A percentile compares a stretch with the other conserved stretches of the same genome.
Conservation (phyloP, 2,113 vertebrate genomes). For the Psilopsiagon aurifrons region DNA sequence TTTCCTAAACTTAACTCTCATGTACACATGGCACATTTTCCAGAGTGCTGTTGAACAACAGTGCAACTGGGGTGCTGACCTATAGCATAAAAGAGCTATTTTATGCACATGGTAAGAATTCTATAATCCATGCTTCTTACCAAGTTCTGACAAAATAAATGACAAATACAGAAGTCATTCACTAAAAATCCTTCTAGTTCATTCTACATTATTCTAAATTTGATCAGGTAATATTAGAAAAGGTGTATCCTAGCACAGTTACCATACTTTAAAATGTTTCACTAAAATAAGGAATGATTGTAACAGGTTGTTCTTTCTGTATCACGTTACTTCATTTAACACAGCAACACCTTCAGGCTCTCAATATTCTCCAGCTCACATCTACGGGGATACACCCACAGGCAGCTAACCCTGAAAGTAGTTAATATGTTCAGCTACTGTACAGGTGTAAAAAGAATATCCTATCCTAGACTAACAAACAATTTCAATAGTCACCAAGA, state of each 20-base stretch:
- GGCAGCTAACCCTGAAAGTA: neutral
- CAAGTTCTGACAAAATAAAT: neutral
- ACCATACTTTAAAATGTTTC: neutral
- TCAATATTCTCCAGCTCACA: neutral
- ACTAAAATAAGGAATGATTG: fast-evolving
- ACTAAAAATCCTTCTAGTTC: neutral
- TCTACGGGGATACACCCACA: neutral
- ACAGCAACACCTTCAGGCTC: neutral
- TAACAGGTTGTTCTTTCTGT: neutral
- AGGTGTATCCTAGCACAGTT: neutral
- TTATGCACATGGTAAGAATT: neutral
- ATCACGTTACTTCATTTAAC: neutral
- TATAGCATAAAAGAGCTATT: neutral
- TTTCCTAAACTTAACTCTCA: neutral
- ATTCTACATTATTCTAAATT: neutral
- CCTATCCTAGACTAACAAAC: neutral
- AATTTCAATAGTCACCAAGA: fast-evolving
- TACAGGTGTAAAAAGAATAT: neutral
- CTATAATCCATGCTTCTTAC: neutral
- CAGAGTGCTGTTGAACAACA: neutral
- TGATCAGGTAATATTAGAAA: neutral
- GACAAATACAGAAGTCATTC: neutral
- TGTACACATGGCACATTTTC: neutral
- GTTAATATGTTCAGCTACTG: neutral
- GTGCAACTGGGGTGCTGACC: neutral